A percentile compares a stretch with the other conserved stretches of the same genome.
phyloP scores from a whole-genome alignment of 92 coral and sea anemone species.

The Actinostola sp. region DNA sequence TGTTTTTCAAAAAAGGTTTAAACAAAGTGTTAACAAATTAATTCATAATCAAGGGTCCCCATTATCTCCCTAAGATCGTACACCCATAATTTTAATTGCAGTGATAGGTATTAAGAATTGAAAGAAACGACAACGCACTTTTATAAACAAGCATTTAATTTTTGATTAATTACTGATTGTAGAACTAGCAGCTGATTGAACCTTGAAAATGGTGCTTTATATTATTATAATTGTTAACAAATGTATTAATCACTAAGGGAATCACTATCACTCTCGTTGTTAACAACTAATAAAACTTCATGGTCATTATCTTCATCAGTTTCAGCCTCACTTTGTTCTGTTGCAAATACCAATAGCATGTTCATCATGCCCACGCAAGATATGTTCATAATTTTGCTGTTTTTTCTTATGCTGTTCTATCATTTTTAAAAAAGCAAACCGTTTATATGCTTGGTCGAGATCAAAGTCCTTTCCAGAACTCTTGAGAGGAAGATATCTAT shows the following conservation, averaged over 20 bases:
- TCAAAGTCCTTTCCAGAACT: constrained; percentile 32
- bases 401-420: constrained; percentile 32
- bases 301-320: constrained; percentile 5
- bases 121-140: no score
- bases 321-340: constrained; percentile 3
- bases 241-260: constrained; percentile 2
- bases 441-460: constrained; percentile 33
- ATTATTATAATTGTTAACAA: no score
- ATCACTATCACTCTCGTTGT: constrained; percentile 18
- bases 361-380: constrained; percentile 21
- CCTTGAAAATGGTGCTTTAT: no score
- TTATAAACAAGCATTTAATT: no score
- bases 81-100: no score
- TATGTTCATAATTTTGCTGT: constrained; percentile 34
- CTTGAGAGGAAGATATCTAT: constrained; percentile 23
- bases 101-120: no score
- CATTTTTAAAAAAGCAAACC: constrained; percentile 32
- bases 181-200: no score
- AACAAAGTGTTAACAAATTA: no score
- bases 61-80: no score
- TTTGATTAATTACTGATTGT: no score
- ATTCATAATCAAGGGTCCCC: no score
- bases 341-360: not conserved
- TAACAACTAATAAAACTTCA: constrained; percentile 18
- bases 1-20: no score